Evolutionary conservation across 2,113 vertebrate species (phyloP), one percentile per base, ranked within the genome.

Genomic region (Ovibos moschatus): DNA sequence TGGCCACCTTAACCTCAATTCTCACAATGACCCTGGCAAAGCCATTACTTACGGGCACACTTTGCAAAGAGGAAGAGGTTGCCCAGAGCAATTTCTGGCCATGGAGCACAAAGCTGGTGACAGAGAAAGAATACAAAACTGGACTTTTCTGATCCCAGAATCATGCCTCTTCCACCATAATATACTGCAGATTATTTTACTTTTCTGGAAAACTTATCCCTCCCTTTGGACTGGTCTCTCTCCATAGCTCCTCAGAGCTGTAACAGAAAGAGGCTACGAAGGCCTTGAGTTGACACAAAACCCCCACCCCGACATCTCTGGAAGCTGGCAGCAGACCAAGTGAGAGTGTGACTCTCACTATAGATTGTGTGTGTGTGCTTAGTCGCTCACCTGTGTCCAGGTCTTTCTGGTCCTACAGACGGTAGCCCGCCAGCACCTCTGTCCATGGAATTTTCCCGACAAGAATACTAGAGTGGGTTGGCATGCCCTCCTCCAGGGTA

Each of bases 1-100:
- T 0, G 2, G 50, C 40, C 51, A 74, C 0, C 0, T 30, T 40
- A 45, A 1, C 76, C 40, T 90, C 6, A 33, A 28, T 30, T 23
- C 17, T 43, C 53, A 40, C 1, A 33, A 13, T 0, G 33, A 60
- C 50, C 16, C 6, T 2, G 15, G 30, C 13, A 21, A 78, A 40
- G 67, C 57, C 40, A 16, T 21, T 67, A 5, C 2, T 21, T 15
- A 60, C 1, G n/a, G 51, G 23, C 57, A 55, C 47, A 11, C 67
- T 74, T 5, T 7, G 9, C 53, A 51, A 23, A 71, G 67, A 71
- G 9, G n/a, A 60, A 45, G 79, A 47, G 3, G 47, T 36, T 33
- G 33, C 33, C 13, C 13, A 43, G 43, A 71, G 36, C 11, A 33
- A 10, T 4, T 78, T 50, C 50, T 43, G 50, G 19, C 30, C 50